phyloP scores from a whole-genome alignment of 2,797 vertebrate species.

The Danio choprae region DNA sequence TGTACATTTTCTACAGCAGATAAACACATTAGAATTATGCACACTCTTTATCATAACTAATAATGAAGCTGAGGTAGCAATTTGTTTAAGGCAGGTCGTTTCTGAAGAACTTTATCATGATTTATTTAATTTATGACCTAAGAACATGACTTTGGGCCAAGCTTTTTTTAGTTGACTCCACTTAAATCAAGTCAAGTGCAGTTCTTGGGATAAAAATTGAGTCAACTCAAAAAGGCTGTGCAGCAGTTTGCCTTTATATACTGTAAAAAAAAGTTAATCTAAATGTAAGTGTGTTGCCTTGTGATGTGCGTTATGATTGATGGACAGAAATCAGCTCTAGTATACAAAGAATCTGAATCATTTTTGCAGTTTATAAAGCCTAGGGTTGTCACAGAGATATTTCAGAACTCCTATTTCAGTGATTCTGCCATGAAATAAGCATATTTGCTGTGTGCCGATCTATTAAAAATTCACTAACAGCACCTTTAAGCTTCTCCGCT shows the following conservation, averaged over 20 bases:
- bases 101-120: neutral
- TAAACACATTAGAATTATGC: neutral
- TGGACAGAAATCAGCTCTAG: neutral
- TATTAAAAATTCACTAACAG: neutral
- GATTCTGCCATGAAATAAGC: neutral
- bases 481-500: constrained; percentile 2
- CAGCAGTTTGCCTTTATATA: too few relatives aligned
- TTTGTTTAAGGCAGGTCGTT: neutral
- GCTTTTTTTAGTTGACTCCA: too few relatives aligned
- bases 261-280: too few relatives aligned
- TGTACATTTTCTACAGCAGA: neutral
- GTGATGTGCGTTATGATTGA: neutral
- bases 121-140: neutral
- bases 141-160: neutral
- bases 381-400: neutral
- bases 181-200: too few relatives aligned
- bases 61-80: neutral
- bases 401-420: neutral
- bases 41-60: neutral
- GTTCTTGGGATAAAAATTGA: too few relatives aligned
- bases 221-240: too few relatives aligned
- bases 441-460: neutral
- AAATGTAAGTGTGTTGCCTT: neutral
- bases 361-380: neutral
- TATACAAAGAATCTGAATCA: neutral